Conservation (phyloP, 2,797 vertebrate species). For the Tachyglossus aculeatus region DNA sequence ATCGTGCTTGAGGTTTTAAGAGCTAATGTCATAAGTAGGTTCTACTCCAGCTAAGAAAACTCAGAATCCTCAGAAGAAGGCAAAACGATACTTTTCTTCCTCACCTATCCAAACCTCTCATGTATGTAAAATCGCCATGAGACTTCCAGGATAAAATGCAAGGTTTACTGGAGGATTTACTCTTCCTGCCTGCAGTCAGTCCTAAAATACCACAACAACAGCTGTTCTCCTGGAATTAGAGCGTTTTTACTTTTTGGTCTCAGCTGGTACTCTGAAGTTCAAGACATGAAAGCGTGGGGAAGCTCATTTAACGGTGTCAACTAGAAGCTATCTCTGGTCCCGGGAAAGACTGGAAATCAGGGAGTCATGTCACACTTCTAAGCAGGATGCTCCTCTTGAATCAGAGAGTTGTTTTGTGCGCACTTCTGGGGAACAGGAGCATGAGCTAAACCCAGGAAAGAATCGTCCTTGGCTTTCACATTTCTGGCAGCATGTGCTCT, state of each 20-base stretch:
- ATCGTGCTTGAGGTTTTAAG: no score
- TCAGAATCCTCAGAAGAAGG: no score
- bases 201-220: slow-evolving; percentile 57
- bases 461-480: no score
- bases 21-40: no score
- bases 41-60: no score
- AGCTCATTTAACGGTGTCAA: slow-evolving; percentile 48
- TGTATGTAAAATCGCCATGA: slow-evolving; percentile 40
- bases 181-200: slow-evolving; percentile 36
- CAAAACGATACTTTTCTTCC: no score
- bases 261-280: slow-evolving; percentile 53
- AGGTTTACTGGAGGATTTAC: slow-evolving; percentile 40
- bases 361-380: slow-evolving; percentile 40
- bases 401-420: no score
- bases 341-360: slow-evolving; percentile 57
- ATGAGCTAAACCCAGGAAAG: no score
- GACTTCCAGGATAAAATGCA: slow-evolving; percentile 32
- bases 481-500: no score
- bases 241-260: slow-evolving; percentile 52
- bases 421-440: no score
- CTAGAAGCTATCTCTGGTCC: no score
- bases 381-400: no score
- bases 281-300: slow-evolving; percentile 37
- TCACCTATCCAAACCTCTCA: slow-evolving; percentile 18
- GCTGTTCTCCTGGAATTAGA: slow-evolving; percentile 54